A percentile compares a stretch with the other conserved stretches of the same genome.
Evolutionary conservation across 2,113 vertebrate species (phyloP).

Genomic region (Istiophorus platypterus): DNA sequence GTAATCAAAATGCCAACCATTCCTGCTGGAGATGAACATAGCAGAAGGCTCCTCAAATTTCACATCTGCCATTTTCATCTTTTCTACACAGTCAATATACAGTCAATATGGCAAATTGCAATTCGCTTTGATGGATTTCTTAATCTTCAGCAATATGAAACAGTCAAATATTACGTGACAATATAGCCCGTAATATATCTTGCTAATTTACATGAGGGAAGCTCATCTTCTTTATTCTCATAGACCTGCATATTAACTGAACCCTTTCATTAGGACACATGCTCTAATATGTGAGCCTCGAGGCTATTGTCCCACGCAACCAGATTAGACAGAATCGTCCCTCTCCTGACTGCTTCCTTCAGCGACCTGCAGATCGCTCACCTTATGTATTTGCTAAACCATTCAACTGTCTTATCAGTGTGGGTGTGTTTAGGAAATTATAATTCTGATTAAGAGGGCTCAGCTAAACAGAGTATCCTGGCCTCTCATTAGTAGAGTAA

Average conservation of each 20-base stretch:
- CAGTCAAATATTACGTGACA: neutral
- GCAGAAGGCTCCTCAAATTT: neutral
- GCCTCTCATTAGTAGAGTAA: slow-evolving; percentile 36
- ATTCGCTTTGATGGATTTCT: slow-evolving; percentile 8
- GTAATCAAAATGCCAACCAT: neutral
- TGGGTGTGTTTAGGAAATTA: slow-evolving; percentile 32
- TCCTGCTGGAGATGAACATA: neutral
- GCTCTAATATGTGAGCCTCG: slow-evolving; percentile 9
- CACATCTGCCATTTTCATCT: neutral
- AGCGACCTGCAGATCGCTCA: slow-evolving; percentile 21
- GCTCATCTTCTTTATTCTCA: slow-evolving; percentile 2
- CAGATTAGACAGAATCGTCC: neutral
- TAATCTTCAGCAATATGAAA: slow-evolving; percentile 7
- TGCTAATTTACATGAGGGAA: slow-evolving; percentile 4
- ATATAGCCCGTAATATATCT: neutral
- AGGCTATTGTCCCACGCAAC: slow-evolving; percentile 9
- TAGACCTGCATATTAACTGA: neutral
- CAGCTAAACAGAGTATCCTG: slow-evolving; percentile 19
- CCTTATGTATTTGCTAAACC: neutral
- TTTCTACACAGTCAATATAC: neutral
- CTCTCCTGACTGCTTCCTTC: slow-evolving; percentile 36
- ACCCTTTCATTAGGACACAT: slow-evolving; percentile 15
- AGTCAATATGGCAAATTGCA: neutral
- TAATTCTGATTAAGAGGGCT: slow-evolving; percentile 43
- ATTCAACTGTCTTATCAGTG: neutral